phyloP scores from a whole-genome alignment of 2,113 vertebrate genomes.

The Meriones unguiculatus region DNA sequence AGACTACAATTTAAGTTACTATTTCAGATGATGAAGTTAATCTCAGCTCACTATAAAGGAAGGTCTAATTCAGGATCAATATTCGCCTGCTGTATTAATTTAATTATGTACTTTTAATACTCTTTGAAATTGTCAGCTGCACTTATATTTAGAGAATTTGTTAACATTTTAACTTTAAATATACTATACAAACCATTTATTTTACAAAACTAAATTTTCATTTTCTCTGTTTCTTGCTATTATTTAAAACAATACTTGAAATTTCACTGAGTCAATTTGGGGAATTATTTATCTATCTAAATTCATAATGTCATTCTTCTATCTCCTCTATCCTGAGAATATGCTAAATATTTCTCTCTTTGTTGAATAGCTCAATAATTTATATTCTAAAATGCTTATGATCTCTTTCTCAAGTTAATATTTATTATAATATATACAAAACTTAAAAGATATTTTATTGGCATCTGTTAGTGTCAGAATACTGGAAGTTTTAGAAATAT shows the following conservation, averaged over 20 bases:
- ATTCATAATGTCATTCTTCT: not conserved
- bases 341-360: not conserved
- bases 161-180: constrained; percentile 40
- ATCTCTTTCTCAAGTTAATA: not conserved
- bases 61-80: not conserved
- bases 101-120: not conserved
- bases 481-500: not conserved
- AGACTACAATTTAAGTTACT: not conserved
- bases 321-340: rapidly evolving
- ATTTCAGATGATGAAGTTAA: constrained; percentile 30
- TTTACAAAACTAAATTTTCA: constrained; percentile 30
- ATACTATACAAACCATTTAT: not conserved
- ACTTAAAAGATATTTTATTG: not conserved
- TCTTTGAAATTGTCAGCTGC: not conserved
- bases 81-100: not conserved
- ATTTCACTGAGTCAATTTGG: not conserved
- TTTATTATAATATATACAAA: not conserved
- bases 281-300: not conserved
- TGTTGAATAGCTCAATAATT: not conserved
- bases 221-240: not conserved
- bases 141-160: not conserved
- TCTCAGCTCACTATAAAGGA: not conserved
- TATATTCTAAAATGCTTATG: not conserved
- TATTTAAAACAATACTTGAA: constrained; percentile 12
- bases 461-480: not conserved